Evolutionary conservation across 2,888 invertebrate species (phyloP), one percentile per base, ranked within the genome.

Genomic region (Lymantria monacha): DNA sequence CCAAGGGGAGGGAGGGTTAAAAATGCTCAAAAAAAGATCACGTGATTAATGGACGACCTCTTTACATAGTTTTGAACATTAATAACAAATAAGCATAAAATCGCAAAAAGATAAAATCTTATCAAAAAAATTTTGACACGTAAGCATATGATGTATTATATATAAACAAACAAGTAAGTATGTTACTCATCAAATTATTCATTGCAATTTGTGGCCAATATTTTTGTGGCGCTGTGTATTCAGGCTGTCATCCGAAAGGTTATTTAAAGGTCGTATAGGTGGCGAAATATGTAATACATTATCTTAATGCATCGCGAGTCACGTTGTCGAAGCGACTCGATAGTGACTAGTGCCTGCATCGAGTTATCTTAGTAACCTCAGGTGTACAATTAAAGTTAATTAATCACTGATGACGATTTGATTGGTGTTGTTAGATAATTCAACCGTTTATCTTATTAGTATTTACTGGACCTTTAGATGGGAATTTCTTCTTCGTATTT

Each of bases 231-330:
- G 22, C 11, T 13, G 10, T 54, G 49, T 53, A 37, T 50, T 44
- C 49, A 51, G 53, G 56, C 46, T 51, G 57, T 57, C 48, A 50
- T 55, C 58, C 44, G 30, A 55, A 56, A 51, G 57, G 60, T 60
- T 50, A 51, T 57, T 44, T 46, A 43, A 68, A 68, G 68, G 64
- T 70, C 70, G 69, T 70, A 76, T 70, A 79, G 76, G 79, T 82
- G 81, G 76, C 74, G 77, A 83, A 83, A 83, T 82, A 83, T 81
- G 78, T 81, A 78, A 76, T 76, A 70, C 63, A 67, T 67, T 83
- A 83, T 83, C 84, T 83, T 77, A 83, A 83, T 82, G 81, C 77
- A 82, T 83, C 79, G 64, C 59, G 48, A 79, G 79, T 83, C 83
- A 83, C 81, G 83, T 79, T 72, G 69, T 67, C 55, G 63, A 63